Evolutionary conservation across 2,888 invertebrate genomes (phyloP), one percentile per base, ranked within the genome.

Genomic region (Caenorhabditis sp.): DNA sequence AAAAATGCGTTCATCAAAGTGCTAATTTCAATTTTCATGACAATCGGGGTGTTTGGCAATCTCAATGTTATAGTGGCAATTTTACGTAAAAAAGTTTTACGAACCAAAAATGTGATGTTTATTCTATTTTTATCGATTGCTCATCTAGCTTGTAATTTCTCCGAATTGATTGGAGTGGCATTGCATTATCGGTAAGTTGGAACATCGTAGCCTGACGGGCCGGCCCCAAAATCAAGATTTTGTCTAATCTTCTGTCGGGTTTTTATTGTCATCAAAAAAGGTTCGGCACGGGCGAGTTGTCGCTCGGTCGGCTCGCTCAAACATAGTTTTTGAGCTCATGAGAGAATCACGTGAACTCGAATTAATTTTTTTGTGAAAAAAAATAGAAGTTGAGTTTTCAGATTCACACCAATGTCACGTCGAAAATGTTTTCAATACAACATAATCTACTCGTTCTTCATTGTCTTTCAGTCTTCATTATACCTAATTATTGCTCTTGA

Each of bases 351-450:
- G n/a, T n/a, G n/a, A n/a, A n/a, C n/a, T n/a, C n/a, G n/a, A n/a
- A n/a, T n/a, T n/a, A n/a, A n/a, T n/a, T n/a, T n/a, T n/a, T n/a
- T n/a, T n/a, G n/a, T n/a, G n/a, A n/a, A n/a, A n/a, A n/a, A n/a
- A n/a, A n/a, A n/a, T n/a, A n/a, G n/a, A n/a, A n/a, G n/a, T n/a
- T n/a, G n/a, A n/a, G n/a, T n/a, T 31, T 68, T 24, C 62, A 74
- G 74, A 51, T 74, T 61, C 54, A 58, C 51, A 2, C 50, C 60
- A 53, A 69, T 69, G 69, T 51, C 62, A 0, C 50, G 69, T n/a
- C 66, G 62, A 31, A 55, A 31, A 27, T 74, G 74, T 19, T 74
- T 74, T 50, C 59, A 74, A 60, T 74, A 74, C 58, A 74, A 74
- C 31, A 31, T 66, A 0, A 51, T 64, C 8, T 74, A 69, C 31